Evolutionary conservation across 2,113 vertebrate genomes (phyloP).

Genomic region (Oryzias woworae): DNA sequence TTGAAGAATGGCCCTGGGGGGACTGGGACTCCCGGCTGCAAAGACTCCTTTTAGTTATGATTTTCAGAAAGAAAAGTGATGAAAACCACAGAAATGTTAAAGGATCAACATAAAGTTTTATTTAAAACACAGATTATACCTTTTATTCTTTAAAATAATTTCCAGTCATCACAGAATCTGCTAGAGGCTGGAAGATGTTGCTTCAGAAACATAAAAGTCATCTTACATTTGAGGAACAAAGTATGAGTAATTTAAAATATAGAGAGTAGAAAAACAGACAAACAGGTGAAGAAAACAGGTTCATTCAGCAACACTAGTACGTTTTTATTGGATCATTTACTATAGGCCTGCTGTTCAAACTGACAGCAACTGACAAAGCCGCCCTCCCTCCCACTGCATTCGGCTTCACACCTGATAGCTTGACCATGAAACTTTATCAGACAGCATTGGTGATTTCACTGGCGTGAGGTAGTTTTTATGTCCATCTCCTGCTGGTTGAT

Average conservation of each 20-base stretch:
- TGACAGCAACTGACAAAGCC: conserved; percentile 45
- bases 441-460: conserved; percentile 18
- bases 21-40: conserved; percentile 32
- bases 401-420: conserved; percentile 36
- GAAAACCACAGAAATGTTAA: conserved; percentile 21
- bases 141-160: conserved; percentile 21
- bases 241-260: not conserved
- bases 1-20: conserved; percentile 58
- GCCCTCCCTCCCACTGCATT: conserved; percentile 10
- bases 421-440: conserved; percentile 28
- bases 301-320: conserved; percentile 4
- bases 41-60: conserved; percentile 36
- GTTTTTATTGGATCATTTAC: not conserved
- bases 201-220: not conserved
- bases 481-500: conserved; percentile 8
- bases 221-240: conserved; percentile 12
- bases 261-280: too few relatives aligned
- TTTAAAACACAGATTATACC: not conserved
- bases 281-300: too few relatives aligned
- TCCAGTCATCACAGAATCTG: conserved; percentile 28
- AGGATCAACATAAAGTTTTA: conserved; percentile 4
- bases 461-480: conserved; percentile 10
- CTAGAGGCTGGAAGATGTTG: not conserved
- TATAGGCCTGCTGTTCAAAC: conserved; percentile 29
- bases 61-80: conserved; percentile 31